Evolutionary conservation across 2,888 invertebrate species (phyloP), one percentile per base, ranked within the genome.

Genomic region (Drosophila bunnanda): DNA sequence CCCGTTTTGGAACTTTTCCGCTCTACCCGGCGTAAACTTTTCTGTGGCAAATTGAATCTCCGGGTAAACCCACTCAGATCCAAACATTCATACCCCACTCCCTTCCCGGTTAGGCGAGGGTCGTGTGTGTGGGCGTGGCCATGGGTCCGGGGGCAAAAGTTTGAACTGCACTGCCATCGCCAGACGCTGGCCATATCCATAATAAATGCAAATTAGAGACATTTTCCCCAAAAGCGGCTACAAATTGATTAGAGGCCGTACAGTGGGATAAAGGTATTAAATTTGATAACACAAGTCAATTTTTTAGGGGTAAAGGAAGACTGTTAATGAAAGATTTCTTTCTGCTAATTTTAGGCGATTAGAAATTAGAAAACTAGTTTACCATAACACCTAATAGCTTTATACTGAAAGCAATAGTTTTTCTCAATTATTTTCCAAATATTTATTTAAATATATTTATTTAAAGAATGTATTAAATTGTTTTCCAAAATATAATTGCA

Each of bases 151-250:
- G 28, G 32, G 41, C 65, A 75, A 83, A 89, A 89, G 78, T 85
- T 89, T 85, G 77, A 87, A 79, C 84, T 84, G 83, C 79, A 85
- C 77, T 89, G 89, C 86, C 89, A 88, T 65, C 77, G 77, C 62
- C 89, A 89, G 88, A 84, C 84, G 77, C 72, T 66, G 55, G 60
- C 67, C 79, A 78, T 78, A 86, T 87, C 88, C 81, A 89, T 80
- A 85, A 88, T 89, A 89, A 89, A 89, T 88, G 89, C 81, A 89
- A 90, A 90, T 88, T 79, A 84, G 89, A 80, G 83, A 83, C 79
- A 85, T 85, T 83, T 80, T 41, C 72, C 83, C 82, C 50, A 56
- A 72, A 75, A 85, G 70, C 76, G 90, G 77, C 79, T 79, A 81
- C 88, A 91, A 89, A 90, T 90, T 90, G 90, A 91, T 90, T 90